phyloP scores from a whole-genome alignment of 1,140 invertebrate species.

The Rhynchophorus ferrugineus region DNA sequence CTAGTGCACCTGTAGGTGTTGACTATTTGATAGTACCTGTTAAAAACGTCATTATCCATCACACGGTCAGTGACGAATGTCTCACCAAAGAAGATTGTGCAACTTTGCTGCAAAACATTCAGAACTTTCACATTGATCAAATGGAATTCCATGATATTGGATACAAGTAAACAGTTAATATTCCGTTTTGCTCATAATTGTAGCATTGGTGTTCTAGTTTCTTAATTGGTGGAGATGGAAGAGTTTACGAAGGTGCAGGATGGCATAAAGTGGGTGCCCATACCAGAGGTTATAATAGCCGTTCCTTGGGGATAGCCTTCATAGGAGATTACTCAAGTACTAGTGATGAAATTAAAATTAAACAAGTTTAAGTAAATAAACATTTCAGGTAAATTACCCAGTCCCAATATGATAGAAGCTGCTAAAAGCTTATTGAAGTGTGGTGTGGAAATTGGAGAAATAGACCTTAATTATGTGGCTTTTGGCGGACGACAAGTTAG shows the following conservation, averaged over 20 bases:
- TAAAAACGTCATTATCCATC: constrained; percentile 60
- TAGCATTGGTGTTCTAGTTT: constrained; percentile 48
- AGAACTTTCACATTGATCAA: constrained; percentile 51
- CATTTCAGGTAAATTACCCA: constrained; percentile 51
- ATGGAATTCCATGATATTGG: constrained; percentile 54
- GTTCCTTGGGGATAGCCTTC: constrained; percentile 50
- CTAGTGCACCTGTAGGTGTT: constrained; percentile 41
- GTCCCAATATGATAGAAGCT: constrained; percentile 46
- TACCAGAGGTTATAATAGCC: constrained; percentile 53
- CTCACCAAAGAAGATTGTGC: constrained; percentile 44
- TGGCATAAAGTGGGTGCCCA: constrained; percentile 68
- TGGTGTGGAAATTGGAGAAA: constrained; percentile 49
- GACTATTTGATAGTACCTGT: constrained; percentile 49
- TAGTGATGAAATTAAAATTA: not conserved
- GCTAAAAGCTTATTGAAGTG: constrained; percentile 53
- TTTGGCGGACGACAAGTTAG: constrained; percentile 55
- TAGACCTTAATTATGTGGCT: constrained; percentile 51
- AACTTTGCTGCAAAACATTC: constrained; percentile 44
- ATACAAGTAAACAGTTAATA: constrained; percentile 45
- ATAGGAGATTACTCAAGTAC: constrained; percentile 45
- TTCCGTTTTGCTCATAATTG: not conserved
- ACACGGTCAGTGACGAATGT: constrained; percentile 56
- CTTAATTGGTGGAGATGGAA: constrained; percentile 67
- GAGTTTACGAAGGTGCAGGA: constrained; percentile 67
- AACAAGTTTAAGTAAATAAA: constrained; percentile 7